phyloP scores from a whole-genome alignment of 2,797 vertebrate genomes.

The Meda fulgida region DNA sequence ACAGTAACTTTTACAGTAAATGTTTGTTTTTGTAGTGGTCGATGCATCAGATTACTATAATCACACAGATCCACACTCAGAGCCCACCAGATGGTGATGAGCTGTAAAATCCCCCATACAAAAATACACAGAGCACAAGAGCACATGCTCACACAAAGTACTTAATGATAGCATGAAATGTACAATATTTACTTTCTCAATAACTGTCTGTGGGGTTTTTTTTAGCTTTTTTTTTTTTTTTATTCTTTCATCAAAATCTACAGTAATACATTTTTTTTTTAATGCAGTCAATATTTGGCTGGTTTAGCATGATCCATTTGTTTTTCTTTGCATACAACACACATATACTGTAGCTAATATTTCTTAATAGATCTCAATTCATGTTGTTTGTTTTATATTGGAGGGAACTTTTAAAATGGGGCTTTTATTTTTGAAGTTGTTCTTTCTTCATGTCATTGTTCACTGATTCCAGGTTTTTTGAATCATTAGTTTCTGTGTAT shows the following conservation, averaged over 20 bases:
- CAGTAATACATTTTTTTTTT: not conserved
- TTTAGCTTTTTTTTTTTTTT: not conserved
- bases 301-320: not conserved
- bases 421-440: not conserved
- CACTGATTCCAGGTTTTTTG: not conserved
- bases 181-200: slow-evolving; percentile 1
- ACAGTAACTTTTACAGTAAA: not conserved
- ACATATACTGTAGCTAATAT: too few relatives aligned
- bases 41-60: slow-evolving; percentile 26
- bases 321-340: not conserved
- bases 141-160: not conserved
- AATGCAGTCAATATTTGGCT: not conserved
- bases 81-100: slow-evolving; percentile 33
- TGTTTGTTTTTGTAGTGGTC: slow-evolving; percentile 9
- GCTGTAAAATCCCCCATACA: slow-evolving; percentile 12
- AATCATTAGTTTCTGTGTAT: not conserved
- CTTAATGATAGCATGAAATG: slow-evolving; percentile 2
- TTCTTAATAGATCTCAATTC: not conserved
- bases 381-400: not conserved
- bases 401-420: not conserved
- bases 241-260: not conserved
- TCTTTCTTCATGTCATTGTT: not conserved
- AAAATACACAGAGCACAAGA: not conserved
- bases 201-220: not conserved
- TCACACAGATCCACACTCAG: slow-evolving; percentile 8